Evolutionary conservation across 2,888 invertebrate genomes (phyloP).

Genomic region (Idaea aversata): DNA sequence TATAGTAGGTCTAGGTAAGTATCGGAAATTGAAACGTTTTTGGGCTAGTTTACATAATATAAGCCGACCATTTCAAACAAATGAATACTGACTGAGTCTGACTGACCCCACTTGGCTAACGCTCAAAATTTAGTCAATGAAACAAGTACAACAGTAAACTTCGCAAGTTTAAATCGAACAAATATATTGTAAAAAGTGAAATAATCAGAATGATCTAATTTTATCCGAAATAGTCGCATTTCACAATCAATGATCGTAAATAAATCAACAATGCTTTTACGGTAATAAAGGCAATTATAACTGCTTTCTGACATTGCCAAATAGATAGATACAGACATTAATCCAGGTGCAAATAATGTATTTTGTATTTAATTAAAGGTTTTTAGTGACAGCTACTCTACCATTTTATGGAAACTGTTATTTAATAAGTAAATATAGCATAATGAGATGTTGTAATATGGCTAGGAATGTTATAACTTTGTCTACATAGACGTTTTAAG

Average conservation of each 20-base stretch:
- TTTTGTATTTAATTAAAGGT: background rate
- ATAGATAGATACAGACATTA: slow-evolving; percentile 8
- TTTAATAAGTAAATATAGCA: slow-evolving; percentile 6
- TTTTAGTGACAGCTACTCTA: background rate
- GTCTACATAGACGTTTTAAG: slow-evolving; percentile 14
- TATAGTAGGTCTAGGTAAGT: too few relatives aligned
- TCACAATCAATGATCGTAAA: background rate
- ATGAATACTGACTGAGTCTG: slow-evolving; percentile 29
- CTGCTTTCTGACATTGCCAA: slow-evolving; percentile 6
- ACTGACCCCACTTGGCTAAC: slow-evolving; percentile 33
- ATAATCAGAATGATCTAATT: background rate
- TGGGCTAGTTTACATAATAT: slow-evolving; percentile 31
- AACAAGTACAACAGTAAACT: background rate
- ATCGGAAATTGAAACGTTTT: background rate
- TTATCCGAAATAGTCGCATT: background rate
- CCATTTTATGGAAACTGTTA: slow-evolving; percentile 6
- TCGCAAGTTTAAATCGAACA: background rate
- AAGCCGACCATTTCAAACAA: slow-evolving; percentile 38
- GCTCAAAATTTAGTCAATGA: slow-evolving; percentile 30
- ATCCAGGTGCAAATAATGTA: slow-evolving; percentile 2
- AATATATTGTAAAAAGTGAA: background rate
- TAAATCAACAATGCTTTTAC: slow-evolving; percentile 13
- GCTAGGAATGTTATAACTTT: slow-evolving; percentile 22
- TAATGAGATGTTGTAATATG: slow-evolving; percentile 15
- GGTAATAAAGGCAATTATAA: slow-evolving; percentile 16